These are phyloP conservation scores for Lithophane ornitopus DNA, from an alignment of 2,888 invertebrate genomes.

Conservation along the genomic window DNA sequence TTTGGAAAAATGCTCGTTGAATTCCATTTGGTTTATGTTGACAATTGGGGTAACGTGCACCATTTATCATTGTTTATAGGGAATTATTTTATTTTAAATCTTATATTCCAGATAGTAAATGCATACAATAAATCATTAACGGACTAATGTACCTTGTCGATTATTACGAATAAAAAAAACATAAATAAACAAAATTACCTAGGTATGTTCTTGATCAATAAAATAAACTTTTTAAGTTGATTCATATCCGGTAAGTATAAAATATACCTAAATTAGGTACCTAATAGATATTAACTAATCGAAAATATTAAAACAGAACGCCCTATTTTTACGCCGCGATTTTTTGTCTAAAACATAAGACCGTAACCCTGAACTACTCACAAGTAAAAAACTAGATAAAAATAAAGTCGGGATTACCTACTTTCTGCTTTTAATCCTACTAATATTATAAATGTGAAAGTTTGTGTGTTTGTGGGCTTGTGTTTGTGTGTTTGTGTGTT, in stretches of 20 bases:
- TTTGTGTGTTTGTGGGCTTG: too few relatives aligned
- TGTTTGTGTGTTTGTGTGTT: too few relatives aligned
- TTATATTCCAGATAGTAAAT: neutral
- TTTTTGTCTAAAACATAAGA: neutral
- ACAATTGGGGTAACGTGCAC: neutral
- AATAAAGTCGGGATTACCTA: neutral
- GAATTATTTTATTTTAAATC: neutral
- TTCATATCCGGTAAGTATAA: too few relatives aligned
- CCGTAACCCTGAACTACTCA: conserved; percentile 11
- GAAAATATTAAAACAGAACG: neutral
- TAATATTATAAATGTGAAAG: too few relatives aligned
- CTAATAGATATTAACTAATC: neutral
- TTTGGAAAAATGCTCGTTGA: neutral
- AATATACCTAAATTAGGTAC: neutral
- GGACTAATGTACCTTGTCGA: neutral
- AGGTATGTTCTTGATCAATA: neutral
- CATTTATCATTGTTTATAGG: too few relatives aligned
- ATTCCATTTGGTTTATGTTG: conserved; percentile 8
- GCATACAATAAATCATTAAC: neutral
- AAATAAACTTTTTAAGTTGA: neutral
- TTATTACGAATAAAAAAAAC: neutral
- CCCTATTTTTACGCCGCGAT: too few relatives aligned
- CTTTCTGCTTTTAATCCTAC: neutral
- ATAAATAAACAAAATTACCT: neutral
- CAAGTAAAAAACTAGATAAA: neutral